Percentiles rank a stretch among this genome's conserved stretches.
Evolutionary conservation across 2,797 vertebrate species (phyloP).

Genomic region (Gallinago solitaria): DNA sequence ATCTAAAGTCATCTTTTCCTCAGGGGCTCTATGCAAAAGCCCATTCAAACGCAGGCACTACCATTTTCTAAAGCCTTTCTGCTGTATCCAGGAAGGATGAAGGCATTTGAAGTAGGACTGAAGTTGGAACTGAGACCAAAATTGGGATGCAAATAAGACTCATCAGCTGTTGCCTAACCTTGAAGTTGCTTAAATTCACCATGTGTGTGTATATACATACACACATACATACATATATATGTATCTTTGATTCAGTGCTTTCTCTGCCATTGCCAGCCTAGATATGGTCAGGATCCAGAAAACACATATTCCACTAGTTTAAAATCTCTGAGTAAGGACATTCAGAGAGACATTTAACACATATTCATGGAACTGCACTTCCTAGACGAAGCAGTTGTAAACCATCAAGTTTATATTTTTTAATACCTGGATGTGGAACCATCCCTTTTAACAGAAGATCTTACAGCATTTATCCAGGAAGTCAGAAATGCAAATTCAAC

Average conservation of each 20-base stretch:
- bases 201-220: too few species aligned
- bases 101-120: background rate
- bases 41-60: background rate
- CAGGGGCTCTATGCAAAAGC: background rate
- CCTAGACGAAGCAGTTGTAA: background rate
- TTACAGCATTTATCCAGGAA: background rate
- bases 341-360: background rate
- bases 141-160: background rate
- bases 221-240: too few species aligned
- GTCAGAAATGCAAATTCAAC: background rate
- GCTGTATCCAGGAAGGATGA: background rate
- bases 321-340: background rate
- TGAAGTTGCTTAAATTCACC: background rate
- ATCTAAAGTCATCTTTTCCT: background rate
- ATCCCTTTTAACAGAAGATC: background rate
- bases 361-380: background rate
- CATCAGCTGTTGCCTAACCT: background rate
- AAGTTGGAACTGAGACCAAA: background rate
- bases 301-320: background rate
- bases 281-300: background rate
- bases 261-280: background rate
- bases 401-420: background rate
- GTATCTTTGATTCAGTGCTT: background rate
- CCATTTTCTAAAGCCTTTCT: background rate
- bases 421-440: background rate